Base-by-base conservation (phyloP, 2,797 vertebrate genomes). In the Gadopsis bispinosus region DNA sequence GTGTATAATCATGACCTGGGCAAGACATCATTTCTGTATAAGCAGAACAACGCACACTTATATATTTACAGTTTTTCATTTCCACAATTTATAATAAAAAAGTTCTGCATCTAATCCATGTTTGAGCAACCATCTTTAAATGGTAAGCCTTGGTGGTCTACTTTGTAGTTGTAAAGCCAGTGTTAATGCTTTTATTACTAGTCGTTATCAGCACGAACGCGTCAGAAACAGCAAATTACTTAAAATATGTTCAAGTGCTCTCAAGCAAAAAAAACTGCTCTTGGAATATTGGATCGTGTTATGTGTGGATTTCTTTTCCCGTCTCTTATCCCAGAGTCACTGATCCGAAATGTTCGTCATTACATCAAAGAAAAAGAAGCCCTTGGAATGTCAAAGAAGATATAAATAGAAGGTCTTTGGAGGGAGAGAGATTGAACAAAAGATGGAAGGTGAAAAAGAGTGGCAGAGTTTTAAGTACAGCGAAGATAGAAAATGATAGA, bases 281-380 rank as follows among this genome's bases (percentile, higher is more conserved):
- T 74, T 79, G 17, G 35, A 80, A 68, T 55, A 81, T 35, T 29
- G 12, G 29, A 69, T 76, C 71, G 68, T 60, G n/a, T 43, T 68
- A 51, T 54, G 26, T 75, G 59, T 60, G 20, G 55, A 51, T 83
- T 83, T 83, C 22, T 75, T 81, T 63, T 74, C 48, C 50, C 4
- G 22, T 65, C 50, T 79, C 53, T 74, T 56, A 77, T 88, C 75
- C 48, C 51, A 62, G 51, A 85, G 51, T 77, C 59, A 26, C 54
- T 73, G 68, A 85, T 87, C 63, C 65, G 71, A 88, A 89, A 80
- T 83, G 85, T 82, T 90, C 63, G 76, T 88, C 79, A 84, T 89
- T 88, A 87, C 86, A 87, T 87, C 76, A 83, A 87, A 85, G 71
- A 82, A 80, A 48, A 84, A 76, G 71, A 83, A 75, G 55, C 75